phyloP scores from a whole-genome alignment of 2,888 invertebrate genomes.

The Spisula subtruncata region DNA sequence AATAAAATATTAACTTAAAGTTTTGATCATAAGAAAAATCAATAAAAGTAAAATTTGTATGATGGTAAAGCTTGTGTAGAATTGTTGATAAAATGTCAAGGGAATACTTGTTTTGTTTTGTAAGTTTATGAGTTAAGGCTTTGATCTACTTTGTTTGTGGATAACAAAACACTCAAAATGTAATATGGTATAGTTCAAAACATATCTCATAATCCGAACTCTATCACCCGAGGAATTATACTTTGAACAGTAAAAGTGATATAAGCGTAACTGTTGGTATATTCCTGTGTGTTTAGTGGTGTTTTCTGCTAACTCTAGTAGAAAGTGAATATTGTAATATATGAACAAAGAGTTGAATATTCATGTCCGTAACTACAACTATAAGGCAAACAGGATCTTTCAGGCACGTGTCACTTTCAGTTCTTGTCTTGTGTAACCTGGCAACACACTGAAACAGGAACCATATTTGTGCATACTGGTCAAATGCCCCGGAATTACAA shows the following conservation, averaged over 20 bases:
- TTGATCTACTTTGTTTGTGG: constrained; percentile 10
- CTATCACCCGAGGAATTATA: not conserved
- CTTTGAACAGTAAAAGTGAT: constrained; percentile 4
- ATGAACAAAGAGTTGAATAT: too few relatives aligned
- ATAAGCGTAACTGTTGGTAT: not conserved
- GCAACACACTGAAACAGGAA: too few relatives aligned
- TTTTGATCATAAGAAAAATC: not conserved
- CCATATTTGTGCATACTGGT: too few relatives aligned
- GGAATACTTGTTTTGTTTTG: not conserved
- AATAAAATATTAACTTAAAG: not conserved
- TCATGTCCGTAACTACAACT: too few relatives aligned
- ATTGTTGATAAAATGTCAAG: constrained; percentile 7
- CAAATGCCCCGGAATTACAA: too few relatives aligned
- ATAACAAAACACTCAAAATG: constrained; percentile 19
- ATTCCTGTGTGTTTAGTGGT: too few relatives aligned
- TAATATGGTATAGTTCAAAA: not conserved
- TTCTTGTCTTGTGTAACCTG: too few relatives aligned
- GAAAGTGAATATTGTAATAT: not conserved
- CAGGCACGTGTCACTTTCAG: too few relatives aligned
- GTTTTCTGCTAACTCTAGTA: not conserved
- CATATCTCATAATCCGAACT: not conserved
- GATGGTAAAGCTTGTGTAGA: not conserved
- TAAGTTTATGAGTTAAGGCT: not conserved
- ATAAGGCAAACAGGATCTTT: too few relatives aligned
- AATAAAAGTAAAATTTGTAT: not conserved